These are phyloP conservation scores for Bradypodion ventrale DNA, from an alignment of 2,797 vertebrate genomes.

Conservation along the genomic window DNA sequence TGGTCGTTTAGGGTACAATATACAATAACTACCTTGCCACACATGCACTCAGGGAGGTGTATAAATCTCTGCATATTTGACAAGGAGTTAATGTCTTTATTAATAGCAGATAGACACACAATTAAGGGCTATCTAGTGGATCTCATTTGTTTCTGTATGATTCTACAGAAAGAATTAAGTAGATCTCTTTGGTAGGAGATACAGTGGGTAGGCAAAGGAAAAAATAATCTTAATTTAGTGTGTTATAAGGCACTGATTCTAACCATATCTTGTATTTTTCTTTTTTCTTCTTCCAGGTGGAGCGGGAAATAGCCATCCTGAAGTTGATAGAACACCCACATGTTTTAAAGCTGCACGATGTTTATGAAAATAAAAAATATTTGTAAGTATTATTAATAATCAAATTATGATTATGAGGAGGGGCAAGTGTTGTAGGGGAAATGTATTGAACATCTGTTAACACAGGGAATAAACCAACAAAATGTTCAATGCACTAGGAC, in stretches of 20 bases:
- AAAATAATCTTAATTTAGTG: neutral
- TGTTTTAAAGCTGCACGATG: slow-evolving; percentile 96
- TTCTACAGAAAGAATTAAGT: neutral
- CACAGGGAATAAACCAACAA: neutral
- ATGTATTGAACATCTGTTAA: neutral
- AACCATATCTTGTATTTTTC: slow-evolving; percentile 53
- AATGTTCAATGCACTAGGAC: neutral
- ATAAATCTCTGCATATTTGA: neutral
- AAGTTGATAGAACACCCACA: slow-evolving; percentile 98
- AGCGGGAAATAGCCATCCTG: slow-evolving; percentile 95
- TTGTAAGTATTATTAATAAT: slow-evolving; percentile 92
- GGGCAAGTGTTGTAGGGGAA: neutral
- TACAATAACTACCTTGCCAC: neutral
- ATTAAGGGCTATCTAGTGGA: neutral
- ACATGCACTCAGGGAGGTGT: neutral
- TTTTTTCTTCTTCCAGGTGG: slow-evolving; percentile 84
- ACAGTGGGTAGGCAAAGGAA: slow-evolving; percentile 16
- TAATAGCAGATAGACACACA: neutral
- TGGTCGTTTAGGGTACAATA: neutral
- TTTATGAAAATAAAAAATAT: slow-evolving; percentile 99
- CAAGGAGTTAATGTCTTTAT: neutral
- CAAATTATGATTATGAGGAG: slow-evolving; percentile 47
- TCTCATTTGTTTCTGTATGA: neutral
- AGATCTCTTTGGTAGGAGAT: neutral
- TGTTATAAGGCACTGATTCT: slow-evolving; percentile 36